These are phyloP conservation scores for Spinus pinus DNA, from an alignment of 2,797 vertebrate genomes.

Conservation along the genomic window DNA sequence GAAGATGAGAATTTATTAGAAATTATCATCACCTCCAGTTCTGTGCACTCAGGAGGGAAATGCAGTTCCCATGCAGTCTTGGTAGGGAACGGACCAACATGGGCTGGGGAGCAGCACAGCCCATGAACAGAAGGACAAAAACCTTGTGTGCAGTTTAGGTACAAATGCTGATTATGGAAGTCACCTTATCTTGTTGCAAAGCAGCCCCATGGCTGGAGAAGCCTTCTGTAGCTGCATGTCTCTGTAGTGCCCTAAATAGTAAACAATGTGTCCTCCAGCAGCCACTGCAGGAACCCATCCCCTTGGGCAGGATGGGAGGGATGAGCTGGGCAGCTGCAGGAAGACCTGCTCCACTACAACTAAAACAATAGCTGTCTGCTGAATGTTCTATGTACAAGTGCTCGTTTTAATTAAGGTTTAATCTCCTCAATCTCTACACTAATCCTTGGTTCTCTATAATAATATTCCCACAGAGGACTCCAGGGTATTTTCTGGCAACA, in stretches of 20 bases:
- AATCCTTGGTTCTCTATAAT: not conserved
- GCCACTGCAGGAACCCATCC: not conserved
- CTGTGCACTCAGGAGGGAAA: not conserved
- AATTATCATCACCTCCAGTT: not conserved
- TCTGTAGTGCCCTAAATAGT: not conserved
- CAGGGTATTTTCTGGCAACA: not conserved
- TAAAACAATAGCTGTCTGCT: not conserved
- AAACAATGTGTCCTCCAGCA: not conserved
- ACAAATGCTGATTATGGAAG: not conserved
- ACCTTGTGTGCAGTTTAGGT: rapidly evolving
- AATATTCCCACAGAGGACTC: not conserved
- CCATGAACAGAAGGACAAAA: not conserved
- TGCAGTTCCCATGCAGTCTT: not conserved
- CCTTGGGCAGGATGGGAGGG: not conserved
- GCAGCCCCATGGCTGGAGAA: not conserved
- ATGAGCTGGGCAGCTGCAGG: not conserved
- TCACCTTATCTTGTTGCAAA: not conserved
- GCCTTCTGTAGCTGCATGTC: not conserved
- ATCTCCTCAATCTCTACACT: conserved; percentile 5
- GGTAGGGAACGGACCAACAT: not conserved
- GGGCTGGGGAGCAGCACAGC: not conserved
- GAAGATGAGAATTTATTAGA: not conserved
- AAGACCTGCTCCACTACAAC: not conserved
- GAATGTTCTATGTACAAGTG: not conserved
- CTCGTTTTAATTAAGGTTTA: conserved; percentile 35